Evolutionary conservation across 92 coral and sea anemone species (phyloP).

Genomic region (Montipora capitata): DNA sequence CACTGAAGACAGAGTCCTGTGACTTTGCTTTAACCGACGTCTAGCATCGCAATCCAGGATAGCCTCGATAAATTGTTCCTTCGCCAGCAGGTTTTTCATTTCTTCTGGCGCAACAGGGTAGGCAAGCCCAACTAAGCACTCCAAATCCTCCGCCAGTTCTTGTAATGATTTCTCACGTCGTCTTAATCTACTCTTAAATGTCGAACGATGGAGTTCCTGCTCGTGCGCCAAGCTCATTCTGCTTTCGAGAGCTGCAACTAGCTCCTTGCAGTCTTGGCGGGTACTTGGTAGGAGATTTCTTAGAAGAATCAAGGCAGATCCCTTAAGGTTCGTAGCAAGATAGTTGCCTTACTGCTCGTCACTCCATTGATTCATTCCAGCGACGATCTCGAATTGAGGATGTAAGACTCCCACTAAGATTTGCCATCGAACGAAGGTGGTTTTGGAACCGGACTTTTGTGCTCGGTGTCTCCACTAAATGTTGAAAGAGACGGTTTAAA

Average conservation of each 20-base stretch:
- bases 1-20: too few relatives aligned
- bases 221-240: constrained; percentile 63
- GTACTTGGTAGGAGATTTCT: constrained; percentile 45
- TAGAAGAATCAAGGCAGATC: constrained; percentile 41
- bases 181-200: constrained; percentile 34
- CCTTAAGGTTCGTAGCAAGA: constrained; percentile 46
- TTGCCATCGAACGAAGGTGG: constrained; percentile 40
- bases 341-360: constrained; percentile 53
- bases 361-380: constrained; percentile 56
- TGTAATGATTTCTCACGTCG: constrained; percentile 59
- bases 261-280: constrained; percentile 33
- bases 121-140: constrained; percentile 54
- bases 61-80: constrained; percentile 75
- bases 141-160: constrained; percentile 61
- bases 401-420: constrained; percentile 65
- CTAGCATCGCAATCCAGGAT: constrained; percentile 65
- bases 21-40: constrained; percentile 42
- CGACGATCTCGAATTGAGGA: constrained; percentile 69
- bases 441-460: constrained; percentile 33
- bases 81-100: constrained; percentile 48
- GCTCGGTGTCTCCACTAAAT: constrained; percentile 17
- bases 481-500: background rate
- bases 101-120: constrained; percentile 69
- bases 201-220: constrained; percentile 38
- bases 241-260: constrained; percentile 49